A percentile compares a stretch with the other conserved stretches of the same genome.
Conservation (phyloP, 2,888 invertebrate species). For the Hedychridium roseum region DNA sequence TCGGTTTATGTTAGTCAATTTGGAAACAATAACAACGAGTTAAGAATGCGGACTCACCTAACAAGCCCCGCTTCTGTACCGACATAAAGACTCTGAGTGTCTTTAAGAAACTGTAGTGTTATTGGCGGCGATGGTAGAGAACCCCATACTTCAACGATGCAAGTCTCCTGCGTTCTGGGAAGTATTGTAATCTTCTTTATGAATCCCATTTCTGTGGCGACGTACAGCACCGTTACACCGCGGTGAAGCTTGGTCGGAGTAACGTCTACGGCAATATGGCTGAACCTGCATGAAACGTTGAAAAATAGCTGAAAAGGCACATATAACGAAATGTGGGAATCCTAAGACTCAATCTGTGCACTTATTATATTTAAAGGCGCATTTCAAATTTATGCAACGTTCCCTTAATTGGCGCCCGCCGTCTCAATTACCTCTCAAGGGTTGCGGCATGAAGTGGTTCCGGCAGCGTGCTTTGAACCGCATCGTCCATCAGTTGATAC, state of each 20-base stretch:
- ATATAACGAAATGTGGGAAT: too few relatives aligned
- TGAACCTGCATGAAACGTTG: too few relatives aligned
- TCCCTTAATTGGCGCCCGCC: too few relatives aligned
- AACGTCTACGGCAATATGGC: constrained; percentile 83
- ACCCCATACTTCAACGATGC: constrained; percentile 87
- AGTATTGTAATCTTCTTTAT: constrained; percentile 84
- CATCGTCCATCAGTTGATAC: constrained; percentile 88
- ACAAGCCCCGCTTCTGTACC: constrained; percentile 53
- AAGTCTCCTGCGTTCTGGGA: constrained; percentile 75
- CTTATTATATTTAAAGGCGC: too few relatives aligned
- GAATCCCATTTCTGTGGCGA: constrained; percentile 78
- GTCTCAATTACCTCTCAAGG: constrained; percentile 67
- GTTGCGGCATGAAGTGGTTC: constrained; percentile 76
- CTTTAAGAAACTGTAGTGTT: constrained; percentile 81
- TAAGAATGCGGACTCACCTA: too few relatives aligned
- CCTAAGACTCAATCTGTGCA: too few relatives aligned
- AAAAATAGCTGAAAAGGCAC: too few relatives aligned
- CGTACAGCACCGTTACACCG: constrained; percentile 80
- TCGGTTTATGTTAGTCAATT: too few relatives aligned
- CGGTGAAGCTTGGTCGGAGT: constrained; percentile 76
- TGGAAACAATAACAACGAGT: too few relatives aligned
- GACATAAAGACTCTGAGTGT: constrained; percentile 70
- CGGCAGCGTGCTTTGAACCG: constrained; percentile 78
- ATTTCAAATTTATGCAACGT: too few relatives aligned
- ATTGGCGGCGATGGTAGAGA: constrained; percentile 68